These are phyloP conservation scores for Coracopsis vasa DNA, from an alignment of 2,113 vertebrate species.

Conservation along the genomic window DNA sequence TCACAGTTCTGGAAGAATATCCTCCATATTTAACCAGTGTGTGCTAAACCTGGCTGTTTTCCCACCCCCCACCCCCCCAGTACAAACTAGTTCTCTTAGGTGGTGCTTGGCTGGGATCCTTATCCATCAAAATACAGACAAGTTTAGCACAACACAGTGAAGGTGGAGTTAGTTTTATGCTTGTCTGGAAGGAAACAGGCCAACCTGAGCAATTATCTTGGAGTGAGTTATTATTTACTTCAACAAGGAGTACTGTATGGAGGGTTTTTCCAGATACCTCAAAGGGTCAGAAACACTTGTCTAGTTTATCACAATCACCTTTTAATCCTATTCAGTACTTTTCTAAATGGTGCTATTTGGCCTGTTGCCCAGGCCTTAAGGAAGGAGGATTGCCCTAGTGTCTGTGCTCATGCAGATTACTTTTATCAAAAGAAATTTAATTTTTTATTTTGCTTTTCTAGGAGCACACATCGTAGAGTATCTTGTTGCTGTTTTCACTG, in stretches of 20 bases:
- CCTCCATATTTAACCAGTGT: not conserved
- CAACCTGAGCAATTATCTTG: not conserved
- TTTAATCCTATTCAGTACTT: not conserved
- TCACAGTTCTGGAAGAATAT: not conserved
- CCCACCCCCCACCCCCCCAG: too few relatives aligned
- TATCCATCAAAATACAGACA: not conserved
- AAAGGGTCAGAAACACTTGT: not conserved
- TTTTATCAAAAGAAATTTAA: not conserved
- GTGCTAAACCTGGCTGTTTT: not conserved
- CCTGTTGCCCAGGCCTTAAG: not conserved
- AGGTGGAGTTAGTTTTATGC: not conserved
- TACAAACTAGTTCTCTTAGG: not conserved
- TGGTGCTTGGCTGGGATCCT: not conserved
- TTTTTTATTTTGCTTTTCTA: conserved; percentile 14
- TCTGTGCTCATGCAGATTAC: not conserved
- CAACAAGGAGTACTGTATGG: not conserved
- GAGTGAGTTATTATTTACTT: not conserved
- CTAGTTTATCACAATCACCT: not conserved
- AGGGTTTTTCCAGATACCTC: not conserved
- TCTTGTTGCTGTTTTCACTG: conserved; percentile 81
- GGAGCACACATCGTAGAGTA: conserved; percentile 73
- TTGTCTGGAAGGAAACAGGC: not conserved
- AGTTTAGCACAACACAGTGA: not conserved
- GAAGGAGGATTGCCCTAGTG: not conserved
- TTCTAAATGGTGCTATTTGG: not conserved